Percentiles rank a stretch among this genome's conserved stretches.
Evolutionary conservation across 2,888 invertebrate species (phyloP).

Genomic region (Nemoura dubitans): DNA sequence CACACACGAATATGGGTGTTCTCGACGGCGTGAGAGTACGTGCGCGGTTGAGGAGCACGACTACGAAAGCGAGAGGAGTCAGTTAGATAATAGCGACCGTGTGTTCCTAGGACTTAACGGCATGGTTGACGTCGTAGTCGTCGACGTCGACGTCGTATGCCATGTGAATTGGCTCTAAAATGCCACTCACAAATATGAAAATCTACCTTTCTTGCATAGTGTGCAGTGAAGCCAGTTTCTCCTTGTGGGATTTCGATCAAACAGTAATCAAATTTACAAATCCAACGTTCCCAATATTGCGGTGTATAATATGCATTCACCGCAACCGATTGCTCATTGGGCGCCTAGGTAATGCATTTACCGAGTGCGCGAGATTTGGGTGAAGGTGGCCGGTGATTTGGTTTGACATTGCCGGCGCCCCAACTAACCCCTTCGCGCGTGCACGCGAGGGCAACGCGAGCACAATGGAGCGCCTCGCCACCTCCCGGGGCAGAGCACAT

Average conservation of each 20-base stretch:
- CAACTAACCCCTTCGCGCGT: neutral
- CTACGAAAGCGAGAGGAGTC: neutral
- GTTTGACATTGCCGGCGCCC: neutral
- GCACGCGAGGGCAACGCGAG: neutral
- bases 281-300: neutral
- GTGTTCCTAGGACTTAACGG: neutral
- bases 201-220: neutral
- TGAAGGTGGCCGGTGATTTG: neutral
- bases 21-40: neutral
- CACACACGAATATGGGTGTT: neutral
- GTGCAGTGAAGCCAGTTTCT: neutral
- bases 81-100: neutral
- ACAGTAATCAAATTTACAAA: neutral
- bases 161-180: neutral
- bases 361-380: neutral
- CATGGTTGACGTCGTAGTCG: conserved; percentile 1
- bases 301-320: neutral
- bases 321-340: neutral
- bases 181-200: neutral
- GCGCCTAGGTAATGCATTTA: neutral
- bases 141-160: neutral
- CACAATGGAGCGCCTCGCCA: no score
- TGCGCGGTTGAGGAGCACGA: neutral
- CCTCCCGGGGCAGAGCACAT: neutral
- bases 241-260: neutral